These are phyloP conservation scores for Danio rerio DNA, from an alignment of 2,113 vertebrate species.

Conservation along the genomic window GRCz12tu NC_133194.1:14355501-14356000, in stretches of 20 bases:
- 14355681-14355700: too few species aligned
- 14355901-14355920: constrained; percentile 29
- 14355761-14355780: too few species aligned
- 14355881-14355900: constrained; percentile 17
- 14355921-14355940: constrained; percentile 40
- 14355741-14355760: too few species aligned
- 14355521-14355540: neutral
- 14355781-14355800: neutral
- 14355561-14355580: neutral
- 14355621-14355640: neutral
- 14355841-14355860: neutral
- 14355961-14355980: constrained; percentile 27
- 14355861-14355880: constrained; percentile 1
- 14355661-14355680: neutral
- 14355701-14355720: too few species aligned
- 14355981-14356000: neutral
- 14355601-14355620: neutral
- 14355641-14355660: neutral
- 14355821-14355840: neutral
- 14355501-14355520: neutral
- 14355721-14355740: too few species aligned
- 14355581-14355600: neutral
- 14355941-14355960: constrained; percentile 54
- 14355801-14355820: neutral
- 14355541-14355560: neutral